phyloP scores from a whole-genome alignment of 2,888 invertebrate genomes.

The Siphonodentalium dalli region DNA sequence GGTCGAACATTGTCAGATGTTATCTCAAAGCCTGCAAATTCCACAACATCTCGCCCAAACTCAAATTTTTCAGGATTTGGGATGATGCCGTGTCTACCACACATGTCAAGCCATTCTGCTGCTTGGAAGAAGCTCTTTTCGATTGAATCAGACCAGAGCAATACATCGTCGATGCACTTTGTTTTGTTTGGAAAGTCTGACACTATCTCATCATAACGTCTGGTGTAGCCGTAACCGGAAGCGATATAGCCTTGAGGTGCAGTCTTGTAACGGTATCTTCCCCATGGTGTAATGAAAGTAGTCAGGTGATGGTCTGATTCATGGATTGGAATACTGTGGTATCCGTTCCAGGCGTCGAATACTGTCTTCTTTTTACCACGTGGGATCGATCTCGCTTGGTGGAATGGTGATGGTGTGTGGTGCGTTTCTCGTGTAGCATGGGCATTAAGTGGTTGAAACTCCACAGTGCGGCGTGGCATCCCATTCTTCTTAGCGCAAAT shows the following conservation, averaged over 20 bases:
- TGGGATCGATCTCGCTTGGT: no score
- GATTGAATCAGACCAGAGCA: constrained; percentile 26
- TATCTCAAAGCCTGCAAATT: constrained; percentile 40
- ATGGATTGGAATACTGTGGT: no score
- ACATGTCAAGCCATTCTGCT: constrained; percentile 32
- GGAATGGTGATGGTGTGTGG: no score
- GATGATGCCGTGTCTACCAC: constrained; percentile 32
- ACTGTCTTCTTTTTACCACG: no score
- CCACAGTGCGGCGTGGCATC: no score
- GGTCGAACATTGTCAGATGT: constrained; percentile 26
- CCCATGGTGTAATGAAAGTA: constrained; percentile 33
- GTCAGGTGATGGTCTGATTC: no score
- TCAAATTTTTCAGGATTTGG: constrained; percentile 34
- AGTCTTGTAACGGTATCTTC: constrained; percentile 29
- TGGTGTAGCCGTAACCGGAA: constrained; percentile 32
- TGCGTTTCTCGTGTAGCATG: no score
- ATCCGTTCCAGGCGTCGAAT: no score
- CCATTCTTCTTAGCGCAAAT: no score
- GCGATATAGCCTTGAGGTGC: constrained; percentile 30
- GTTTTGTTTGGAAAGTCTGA: no score
- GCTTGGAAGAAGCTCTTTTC: constrained; percentile 33
- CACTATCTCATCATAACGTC: constrained; percentile 36
- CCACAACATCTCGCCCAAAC: constrained; percentile 29
- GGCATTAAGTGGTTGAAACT: no score
- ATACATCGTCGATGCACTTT: constrained; percentile 27